phyloP scores from a whole-genome alignment of 2,888 invertebrate genomes.

The Heliconius ethilla region DNA sequence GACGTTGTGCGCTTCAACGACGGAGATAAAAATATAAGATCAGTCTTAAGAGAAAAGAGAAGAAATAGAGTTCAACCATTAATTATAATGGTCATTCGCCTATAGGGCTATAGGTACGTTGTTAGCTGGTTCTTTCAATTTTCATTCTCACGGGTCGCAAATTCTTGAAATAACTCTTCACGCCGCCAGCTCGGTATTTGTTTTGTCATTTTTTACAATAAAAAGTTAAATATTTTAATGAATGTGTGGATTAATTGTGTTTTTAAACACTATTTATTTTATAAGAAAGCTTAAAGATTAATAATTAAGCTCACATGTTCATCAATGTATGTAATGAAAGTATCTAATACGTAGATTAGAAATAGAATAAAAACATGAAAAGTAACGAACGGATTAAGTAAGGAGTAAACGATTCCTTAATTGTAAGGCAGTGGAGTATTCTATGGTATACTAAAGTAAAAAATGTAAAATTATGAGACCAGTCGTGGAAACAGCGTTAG shows the following conservation, averaged over 20 bases:
- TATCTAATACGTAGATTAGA: no score
- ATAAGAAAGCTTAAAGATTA: not conserved
- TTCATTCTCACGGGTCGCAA: conserved; percentile 57
- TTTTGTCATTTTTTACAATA: conserved; percentile 47
- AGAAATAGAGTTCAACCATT: conserved; percentile 53
- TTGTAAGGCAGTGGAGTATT: no score
- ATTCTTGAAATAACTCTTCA: conserved; percentile 67
- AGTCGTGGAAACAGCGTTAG: not conserved
- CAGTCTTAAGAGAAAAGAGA: conserved; percentile 50
- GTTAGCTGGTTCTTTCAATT: conserved; percentile 63
- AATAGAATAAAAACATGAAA: no score
- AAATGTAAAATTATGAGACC: no score
- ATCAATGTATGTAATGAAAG: no score
- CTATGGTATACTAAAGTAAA: no score
- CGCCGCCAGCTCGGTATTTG: conserved; percentile 67
- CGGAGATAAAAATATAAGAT: conserved; percentile 50
- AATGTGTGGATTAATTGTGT: conserved; percentile 21
- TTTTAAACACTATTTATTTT: no score
- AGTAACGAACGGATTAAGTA: no score
- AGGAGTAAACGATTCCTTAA: no score
- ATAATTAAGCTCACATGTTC: no score
- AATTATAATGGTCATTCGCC: conserved; percentile 67
- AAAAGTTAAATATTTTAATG: conserved; percentile 28
- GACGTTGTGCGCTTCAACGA: conserved; percentile 52
- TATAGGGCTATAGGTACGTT: conserved; percentile 51